Evolutionary conservation across 2,113 vertebrate species (phyloP).

Genomic region (Peromyscus leucopus): DNA sequence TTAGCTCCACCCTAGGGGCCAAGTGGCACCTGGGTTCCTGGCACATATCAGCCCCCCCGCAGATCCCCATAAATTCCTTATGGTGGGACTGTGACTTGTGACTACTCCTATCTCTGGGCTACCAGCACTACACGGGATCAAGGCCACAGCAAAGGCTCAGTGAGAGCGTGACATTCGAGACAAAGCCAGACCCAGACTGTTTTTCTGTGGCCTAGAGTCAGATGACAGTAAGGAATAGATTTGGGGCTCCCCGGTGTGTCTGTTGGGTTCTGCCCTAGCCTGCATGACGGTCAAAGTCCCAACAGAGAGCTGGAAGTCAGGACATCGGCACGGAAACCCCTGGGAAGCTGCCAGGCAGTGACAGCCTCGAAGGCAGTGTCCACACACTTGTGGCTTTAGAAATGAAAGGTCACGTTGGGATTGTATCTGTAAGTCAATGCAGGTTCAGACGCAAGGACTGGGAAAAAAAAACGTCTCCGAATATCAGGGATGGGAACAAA

Average conservation of each 20-base stretch:
- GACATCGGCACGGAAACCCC: not conserved
- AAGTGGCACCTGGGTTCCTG: not conserved
- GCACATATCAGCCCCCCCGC: too few species aligned
- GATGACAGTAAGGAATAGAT: not conserved
- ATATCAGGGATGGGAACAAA: not conserved
- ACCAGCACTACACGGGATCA: not conserved
- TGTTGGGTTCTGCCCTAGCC: not conserved
- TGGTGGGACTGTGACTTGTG: accelerated
- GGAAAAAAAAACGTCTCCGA: not conserved
- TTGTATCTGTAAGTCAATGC: not conserved
- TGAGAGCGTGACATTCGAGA: not conserved
- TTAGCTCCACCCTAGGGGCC: not conserved
- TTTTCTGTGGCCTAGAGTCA: not conserved
- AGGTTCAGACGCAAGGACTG: not conserved
- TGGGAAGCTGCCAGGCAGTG: not conserved
- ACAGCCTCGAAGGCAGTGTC: not conserved
- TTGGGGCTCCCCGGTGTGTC: not conserved
- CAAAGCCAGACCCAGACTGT: not conserved
- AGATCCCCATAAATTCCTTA: not conserved
- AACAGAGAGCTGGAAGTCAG: not conserved
- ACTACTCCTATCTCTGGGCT: not conserved
- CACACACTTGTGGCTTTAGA: not conserved
- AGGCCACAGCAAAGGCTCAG: accelerated
- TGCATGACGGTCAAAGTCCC: not conserved
- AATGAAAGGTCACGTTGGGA: not conserved